Evolutionary conservation across 2,797 vertebrate species (phyloP).

Genomic region (Anguilla anguilla): DNA sequence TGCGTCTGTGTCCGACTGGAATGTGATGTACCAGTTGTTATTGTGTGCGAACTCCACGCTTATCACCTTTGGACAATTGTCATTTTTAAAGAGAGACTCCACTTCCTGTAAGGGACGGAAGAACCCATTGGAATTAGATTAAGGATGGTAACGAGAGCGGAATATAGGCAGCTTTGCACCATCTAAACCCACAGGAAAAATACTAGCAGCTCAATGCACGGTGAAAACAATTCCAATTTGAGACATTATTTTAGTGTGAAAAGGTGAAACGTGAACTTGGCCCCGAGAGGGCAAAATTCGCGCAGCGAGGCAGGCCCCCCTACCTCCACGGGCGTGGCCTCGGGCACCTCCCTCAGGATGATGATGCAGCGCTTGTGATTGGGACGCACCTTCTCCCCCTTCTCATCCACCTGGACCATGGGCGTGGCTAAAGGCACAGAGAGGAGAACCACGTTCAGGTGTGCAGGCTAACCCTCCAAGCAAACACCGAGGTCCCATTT

Average conservation of each 20-base stretch:
- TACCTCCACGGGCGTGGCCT: slow-evolving; percentile 96
- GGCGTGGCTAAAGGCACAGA: slow-evolving; percentile 82
- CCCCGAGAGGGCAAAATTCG: not conserved
- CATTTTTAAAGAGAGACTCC: slow-evolving; percentile 91
- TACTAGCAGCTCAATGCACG: not conserved
- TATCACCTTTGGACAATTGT: slow-evolving; percentile 96
- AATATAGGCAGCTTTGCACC: not conserved
- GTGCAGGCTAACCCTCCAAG: not conserved
- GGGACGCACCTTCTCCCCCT: slow-evolving; percentile 94
- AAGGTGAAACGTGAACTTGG: not conserved
- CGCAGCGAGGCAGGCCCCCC: not conserved
- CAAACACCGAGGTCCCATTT: not conserved
- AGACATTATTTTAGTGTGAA: not conserved
- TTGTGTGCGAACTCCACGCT: slow-evolving; percentile 99
- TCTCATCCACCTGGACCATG: slow-evolving; percentile 98
- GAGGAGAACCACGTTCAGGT: not conserved
- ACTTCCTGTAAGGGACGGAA: slow-evolving; percentile 79
- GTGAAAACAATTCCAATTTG: not conserved
- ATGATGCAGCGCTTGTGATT: slow-evolving; percentile 98
- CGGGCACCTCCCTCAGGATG: slow-evolving; percentile 95
- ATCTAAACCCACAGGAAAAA: not conserved
- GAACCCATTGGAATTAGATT: not conserved
- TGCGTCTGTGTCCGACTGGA: slow-evolving; percentile 98
- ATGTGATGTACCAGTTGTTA: slow-evolving; percentile 99
- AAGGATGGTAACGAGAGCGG: not conserved